Evolutionary conservation across 2,797 vertebrate genomes (phyloP), one percentile per base, ranked within the genome.

Genomic region (Enteromius radiatus): DNA sequence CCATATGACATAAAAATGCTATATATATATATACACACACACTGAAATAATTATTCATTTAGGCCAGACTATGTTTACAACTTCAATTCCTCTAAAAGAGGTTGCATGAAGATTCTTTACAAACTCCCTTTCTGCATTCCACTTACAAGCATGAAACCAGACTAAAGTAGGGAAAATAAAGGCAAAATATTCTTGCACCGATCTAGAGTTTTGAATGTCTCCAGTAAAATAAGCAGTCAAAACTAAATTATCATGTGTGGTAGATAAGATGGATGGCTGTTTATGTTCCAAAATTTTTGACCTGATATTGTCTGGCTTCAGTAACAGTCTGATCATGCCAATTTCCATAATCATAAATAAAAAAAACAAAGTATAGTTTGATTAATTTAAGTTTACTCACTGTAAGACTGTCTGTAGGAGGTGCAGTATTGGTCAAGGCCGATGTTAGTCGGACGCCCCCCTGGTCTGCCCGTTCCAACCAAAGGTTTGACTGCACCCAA

Each of bases 391-490:
- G 21, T 2, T 12, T 15, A 21, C 47, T 74, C 76, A 89, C 89
- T 84, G 56, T 83, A 63, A 7, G 81, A 88, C 1, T 54, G n/a
- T 43, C 47, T 80, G 59, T 85, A 88, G 23, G 86, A 86, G 47
- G 89, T 82, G 65, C 52, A 82, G 84, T 76, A 63, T 26, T 86
- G 70, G 77, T 74, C 80, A 43, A 47, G 67, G 36, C 83, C 33
- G 17, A 77, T 81, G 43, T 85, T 65, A 85, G 82, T 87, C 80
- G 84, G 84, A 76, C 6, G 84, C 63, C 83, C 45, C 64, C 41
- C 71, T 69, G 84, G 26, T 67, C 73, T 81, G 64, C 59, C 87
- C 59, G 81, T 83, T 86, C 76, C 84, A 70, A 21, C 68, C 78
- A 70, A 73, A 33, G 63, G 70, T 73, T 41, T 83, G 73, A 77